Conservation (phyloP, 2,113 vertebrate species). For the Embiotoca jacksoni region DNA sequence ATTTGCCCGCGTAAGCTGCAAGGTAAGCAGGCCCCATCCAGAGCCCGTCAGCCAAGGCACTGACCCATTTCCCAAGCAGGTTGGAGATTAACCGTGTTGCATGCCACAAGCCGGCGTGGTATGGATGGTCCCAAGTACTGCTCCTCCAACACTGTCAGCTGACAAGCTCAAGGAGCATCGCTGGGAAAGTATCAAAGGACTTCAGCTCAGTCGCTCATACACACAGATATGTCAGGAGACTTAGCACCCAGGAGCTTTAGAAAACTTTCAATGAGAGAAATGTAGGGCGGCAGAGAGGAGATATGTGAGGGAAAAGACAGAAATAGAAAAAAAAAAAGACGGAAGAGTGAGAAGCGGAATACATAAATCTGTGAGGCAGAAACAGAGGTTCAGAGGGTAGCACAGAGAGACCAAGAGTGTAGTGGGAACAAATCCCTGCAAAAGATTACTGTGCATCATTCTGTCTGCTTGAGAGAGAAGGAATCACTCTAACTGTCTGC, state of each 20-base stretch:
- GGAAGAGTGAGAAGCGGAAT: conserved; percentile 22
- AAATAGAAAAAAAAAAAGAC: conserved; percentile 47
- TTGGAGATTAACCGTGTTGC: conserved; percentile 75
- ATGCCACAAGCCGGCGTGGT: conserved; percentile 14
- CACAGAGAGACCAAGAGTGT: conserved; percentile 34
- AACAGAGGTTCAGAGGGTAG: conserved; percentile 44
- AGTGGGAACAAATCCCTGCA: conserved; percentile 64
- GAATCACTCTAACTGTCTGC: conserved; percentile 45
- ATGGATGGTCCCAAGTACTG: conserved; percentile 27
- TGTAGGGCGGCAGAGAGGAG: conserved; percentile 12
- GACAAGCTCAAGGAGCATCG: conserved; percentile 58
- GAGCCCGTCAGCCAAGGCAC: conserved; percentile 45
- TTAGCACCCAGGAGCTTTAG: conserved; percentile 55
- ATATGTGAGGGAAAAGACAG: conserved; percentile 17
- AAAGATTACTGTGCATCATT: conserved; percentile 70
- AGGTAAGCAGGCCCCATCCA: conserved; percentile 68
- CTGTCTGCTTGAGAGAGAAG: conserved; percentile 43
- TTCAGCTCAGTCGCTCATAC: conserved; percentile 54
- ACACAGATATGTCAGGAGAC: conserved; percentile 52
- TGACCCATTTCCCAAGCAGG: conserved; percentile 84
- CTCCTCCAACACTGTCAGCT: conserved; percentile 54
- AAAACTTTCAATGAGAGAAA: conserved; percentile 49
- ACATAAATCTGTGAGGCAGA: conserved; percentile 44
- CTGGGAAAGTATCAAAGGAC: conserved; percentile 48
- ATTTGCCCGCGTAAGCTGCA: conserved; percentile 74